Conservation (phyloP, 2,797 vertebrate genomes). For the Eulemur mongoz region DNA sequence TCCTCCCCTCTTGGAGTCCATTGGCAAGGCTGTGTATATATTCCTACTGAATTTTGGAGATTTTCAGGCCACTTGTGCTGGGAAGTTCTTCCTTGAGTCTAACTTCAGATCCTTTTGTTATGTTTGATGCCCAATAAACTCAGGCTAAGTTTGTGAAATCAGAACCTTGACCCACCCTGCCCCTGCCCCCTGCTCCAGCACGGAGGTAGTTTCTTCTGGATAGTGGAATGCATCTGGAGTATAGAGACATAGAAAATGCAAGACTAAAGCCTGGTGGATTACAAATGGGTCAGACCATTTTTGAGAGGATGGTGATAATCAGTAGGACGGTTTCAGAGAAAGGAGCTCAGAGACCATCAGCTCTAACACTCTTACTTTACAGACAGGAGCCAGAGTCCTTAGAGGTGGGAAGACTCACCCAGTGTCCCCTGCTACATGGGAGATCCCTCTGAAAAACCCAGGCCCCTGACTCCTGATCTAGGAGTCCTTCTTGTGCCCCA, state of each 20-base stretch:
- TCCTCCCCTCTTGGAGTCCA: background rate
- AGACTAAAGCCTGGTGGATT: background rate
- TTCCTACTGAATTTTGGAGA: background rate
- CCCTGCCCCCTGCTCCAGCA: accelerated
- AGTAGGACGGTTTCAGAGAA: background rate
- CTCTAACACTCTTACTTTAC: background rate
- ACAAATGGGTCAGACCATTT: background rate
- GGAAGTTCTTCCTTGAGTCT: constrained; percentile 32
- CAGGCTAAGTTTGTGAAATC: background rate
- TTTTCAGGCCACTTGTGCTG: background rate
- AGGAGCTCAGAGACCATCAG: background rate
- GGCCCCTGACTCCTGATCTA: background rate
- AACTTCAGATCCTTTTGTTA: background rate
- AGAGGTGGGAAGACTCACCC: background rate
- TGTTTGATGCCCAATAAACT: background rate
- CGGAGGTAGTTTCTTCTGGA: background rate
- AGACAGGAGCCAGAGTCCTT: background rate
- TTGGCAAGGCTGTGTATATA: background rate
- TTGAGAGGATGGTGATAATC: background rate
- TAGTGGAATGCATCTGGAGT: background rate
- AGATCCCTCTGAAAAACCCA: background rate
- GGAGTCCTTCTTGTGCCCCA: background rate
- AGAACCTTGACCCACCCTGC: background rate
- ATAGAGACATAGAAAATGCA: background rate
- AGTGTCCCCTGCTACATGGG: background rate